These are phyloP conservation scores for Agrotis ipsilon DNA, from an alignment of 2,888 invertebrate species.

Conservation along the genomic window DNA sequence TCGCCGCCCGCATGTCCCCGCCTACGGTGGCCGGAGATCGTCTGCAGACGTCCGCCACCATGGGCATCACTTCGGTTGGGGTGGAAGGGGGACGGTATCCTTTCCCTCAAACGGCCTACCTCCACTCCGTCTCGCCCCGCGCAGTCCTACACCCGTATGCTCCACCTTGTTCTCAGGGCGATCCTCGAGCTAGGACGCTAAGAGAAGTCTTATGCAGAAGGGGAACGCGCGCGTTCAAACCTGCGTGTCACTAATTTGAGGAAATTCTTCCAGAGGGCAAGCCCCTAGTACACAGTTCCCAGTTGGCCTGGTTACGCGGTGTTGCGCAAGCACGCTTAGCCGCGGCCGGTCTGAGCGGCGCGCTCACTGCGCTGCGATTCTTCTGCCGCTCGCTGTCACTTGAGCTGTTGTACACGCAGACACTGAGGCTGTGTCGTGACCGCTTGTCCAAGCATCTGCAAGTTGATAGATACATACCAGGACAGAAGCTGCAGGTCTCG, in stretches of 20 bases:
- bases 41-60: too few relatives aligned
- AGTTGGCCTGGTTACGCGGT: slow-evolving; percentile 98
- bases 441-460: slow-evolving; percentile 97
- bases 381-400: slow-evolving; percentile 99
- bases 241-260: background rate
- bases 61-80: too few relatives aligned
- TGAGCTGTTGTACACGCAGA: slow-evolving; percentile 97
- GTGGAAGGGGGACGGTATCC: too few relatives aligned
- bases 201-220: too few relatives aligned
- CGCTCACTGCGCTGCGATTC: slow-evolving; percentile 93
- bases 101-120: too few relatives aligned
- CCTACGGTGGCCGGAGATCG: too few relatives aligned
- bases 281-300: slow-evolving; percentile 98
- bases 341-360: slow-evolving; percentile 94
- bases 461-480: slow-evolving; percentile 97
- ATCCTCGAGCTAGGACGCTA: too few relatives aligned
- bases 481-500: slow-evolving; percentile 97
- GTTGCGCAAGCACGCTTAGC: slow-evolving; percentile 97
- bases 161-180: too few relatives aligned
- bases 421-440: slow-evolving; percentile 96
- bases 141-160: too few relatives aligned
- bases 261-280: slow-evolving; percentile 94
- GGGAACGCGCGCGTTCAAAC: too few relatives aligned
- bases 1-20: too few relatives aligned
- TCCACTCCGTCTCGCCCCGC: too few relatives aligned